A percentile compares a stretch with the other conserved stretches of the same genome.
Conservation (phyloP, 2,113 vertebrate genomes). For the Cyphomyrus discorhynchus region DNA sequence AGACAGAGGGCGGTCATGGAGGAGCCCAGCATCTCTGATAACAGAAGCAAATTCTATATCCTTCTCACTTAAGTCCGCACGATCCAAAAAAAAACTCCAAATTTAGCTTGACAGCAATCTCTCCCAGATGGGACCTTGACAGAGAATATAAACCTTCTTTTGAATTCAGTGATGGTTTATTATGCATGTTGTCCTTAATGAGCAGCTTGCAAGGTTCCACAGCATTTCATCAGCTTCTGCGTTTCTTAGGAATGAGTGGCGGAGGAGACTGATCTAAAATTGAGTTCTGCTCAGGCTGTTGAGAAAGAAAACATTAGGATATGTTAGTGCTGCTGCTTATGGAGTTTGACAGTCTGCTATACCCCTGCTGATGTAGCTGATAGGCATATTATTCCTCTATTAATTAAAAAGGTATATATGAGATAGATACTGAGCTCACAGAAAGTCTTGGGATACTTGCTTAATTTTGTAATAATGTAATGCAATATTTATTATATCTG, state of each 20-base stretch:
- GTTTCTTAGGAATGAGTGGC: constrained; percentile 57
- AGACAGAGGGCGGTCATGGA: background rate
- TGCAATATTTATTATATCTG: background rate
- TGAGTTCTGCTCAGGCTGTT: constrained; percentile 53
- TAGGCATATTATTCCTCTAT: background rate
- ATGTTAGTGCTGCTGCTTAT: background rate
- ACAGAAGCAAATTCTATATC: background rate
- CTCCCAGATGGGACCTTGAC: background rate
- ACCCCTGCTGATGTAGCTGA: background rate
- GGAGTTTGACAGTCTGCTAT: background rate
- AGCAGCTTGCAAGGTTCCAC: background rate
- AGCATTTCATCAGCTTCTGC: constrained; percentile 33
- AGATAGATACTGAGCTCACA: background rate
- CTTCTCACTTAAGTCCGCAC: background rate
- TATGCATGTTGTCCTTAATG: background rate
- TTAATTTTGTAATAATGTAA: background rate
- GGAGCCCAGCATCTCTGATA: background rate
- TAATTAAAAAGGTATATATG: background rate
- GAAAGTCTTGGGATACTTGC: background rate
- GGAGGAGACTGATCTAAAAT: constrained; percentile 42
- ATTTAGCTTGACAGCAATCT: background rate
- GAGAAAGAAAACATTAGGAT: constrained; percentile 9
- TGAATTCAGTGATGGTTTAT: background rate
- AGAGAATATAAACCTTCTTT: background rate
- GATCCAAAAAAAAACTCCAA: background rate